Evolutionary conservation across 2,113 vertebrate species (phyloP), one percentile per base, ranked within the genome.

Genomic region (Dicrurus megarhynchus): DNA sequence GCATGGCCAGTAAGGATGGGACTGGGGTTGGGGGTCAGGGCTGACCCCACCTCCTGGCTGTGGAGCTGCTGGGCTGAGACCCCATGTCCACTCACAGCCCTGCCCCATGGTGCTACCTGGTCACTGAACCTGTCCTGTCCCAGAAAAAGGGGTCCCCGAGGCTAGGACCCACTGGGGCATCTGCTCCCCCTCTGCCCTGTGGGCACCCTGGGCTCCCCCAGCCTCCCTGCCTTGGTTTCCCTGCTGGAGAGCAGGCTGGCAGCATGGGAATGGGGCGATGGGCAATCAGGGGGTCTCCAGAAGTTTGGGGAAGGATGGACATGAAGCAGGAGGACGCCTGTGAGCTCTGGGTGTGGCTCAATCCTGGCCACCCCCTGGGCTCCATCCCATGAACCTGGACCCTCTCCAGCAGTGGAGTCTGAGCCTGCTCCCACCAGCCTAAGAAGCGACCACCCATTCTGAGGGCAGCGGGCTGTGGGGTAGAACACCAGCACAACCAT

Each of bases 1-100:
- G 18, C 14, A 16, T 3, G 7, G n/a, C 35, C 0, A 23, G 28
- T 18, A 14, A 22, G 27, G 3, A 18, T 68, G 77, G 57, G 46
- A 47, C 56, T 60, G 44, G 41, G n/a, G 7, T 20, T 68, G 39
- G 23, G 4, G 1, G 2, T n/a, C 68, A 56, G 44, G 41, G 33
- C 44, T 63, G 35, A 46, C 35, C 13, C 32, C 24, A 39, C 44
- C 64, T 84, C 30, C 42, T 67, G 27, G 28, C 49, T 1, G 1
- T 28, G 55, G 41, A 41, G 24, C 14, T 4, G 5, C 23, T 1
- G 3, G 30, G 11, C 8, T 33, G 50, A 46, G 46, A 65, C 32
- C 7, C 35, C 0, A 0, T 6, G 35, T 39, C 35, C 16, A 26
- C 24, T 68, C 4, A 4, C 26, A 67, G 3, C 28, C 42, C 27